Evolutionary conservation across 2,797 vertebrate genomes (phyloP).

Genomic region (Lepilemur ruficaudatus): DNA sequence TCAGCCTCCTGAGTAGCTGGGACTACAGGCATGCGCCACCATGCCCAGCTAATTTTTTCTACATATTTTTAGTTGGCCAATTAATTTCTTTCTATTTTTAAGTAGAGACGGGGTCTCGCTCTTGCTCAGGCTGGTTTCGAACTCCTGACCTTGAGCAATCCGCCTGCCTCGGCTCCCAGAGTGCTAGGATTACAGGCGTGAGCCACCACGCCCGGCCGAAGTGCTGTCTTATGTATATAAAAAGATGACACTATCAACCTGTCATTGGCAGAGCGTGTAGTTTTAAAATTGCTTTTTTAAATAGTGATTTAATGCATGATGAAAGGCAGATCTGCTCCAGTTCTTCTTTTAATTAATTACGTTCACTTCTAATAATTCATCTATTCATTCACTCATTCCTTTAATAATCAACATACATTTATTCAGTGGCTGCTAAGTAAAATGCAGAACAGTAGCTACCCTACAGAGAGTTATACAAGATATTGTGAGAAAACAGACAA

Average conservation of each 20-base stretch:
- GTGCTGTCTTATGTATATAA: neutral
- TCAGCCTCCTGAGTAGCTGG: too few relatives aligned
- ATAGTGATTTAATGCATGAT: neutral
- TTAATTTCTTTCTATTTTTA: too few relatives aligned
- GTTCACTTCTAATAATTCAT: neutral
- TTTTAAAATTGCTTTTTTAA: constrained; percentile 32
- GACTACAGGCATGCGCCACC: too few relatives aligned
- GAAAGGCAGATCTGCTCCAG: neutral
- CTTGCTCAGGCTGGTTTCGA: too few relatives aligned
- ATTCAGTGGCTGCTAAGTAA: neutral
- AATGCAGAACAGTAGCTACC: neutral
- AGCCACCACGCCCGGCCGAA: too few relatives aligned
- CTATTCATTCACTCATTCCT: neutral
- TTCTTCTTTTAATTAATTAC: constrained; percentile 40
- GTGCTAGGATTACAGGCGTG: too few relatives aligned
- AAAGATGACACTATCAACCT: neutral
- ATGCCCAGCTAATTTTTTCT: too few relatives aligned
- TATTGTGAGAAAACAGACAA: neutral
- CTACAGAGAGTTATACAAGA: neutral
- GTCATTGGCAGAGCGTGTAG: neutral
- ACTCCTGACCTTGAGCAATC: too few relatives aligned
- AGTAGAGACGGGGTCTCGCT: too few relatives aligned
- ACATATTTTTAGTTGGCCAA: too few relatives aligned
- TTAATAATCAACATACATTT: neutral
- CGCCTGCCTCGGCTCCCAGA: too few relatives aligned